phyloP scores from a whole-genome alignment of 2,888 invertebrate genomes.

The Esperia sulphurella region DNA sequence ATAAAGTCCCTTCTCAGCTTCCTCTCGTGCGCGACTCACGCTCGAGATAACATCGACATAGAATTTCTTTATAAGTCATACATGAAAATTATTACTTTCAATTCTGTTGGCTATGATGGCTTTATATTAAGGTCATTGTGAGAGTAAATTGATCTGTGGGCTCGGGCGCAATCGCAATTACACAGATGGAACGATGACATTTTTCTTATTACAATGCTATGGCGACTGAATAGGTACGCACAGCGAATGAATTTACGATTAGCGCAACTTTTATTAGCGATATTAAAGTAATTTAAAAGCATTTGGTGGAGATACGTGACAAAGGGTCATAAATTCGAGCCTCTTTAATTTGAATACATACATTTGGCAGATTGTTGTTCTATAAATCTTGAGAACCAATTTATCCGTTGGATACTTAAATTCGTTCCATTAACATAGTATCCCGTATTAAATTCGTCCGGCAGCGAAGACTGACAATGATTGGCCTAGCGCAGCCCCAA shows the following conservation, averaged over 20 bases:
- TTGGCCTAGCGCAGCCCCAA: conserved; percentile 59
- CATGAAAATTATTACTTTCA: conserved; percentile 65
- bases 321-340: conserved; percentile 35
- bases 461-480: conserved; percentile 64
- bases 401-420: conserved; percentile 57
- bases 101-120: conserved; percentile 52
- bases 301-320: conserved; percentile 16
- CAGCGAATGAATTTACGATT: conserved; percentile 15
- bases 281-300: conserved; percentile 15
- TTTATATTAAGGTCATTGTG: conserved; percentile 72
- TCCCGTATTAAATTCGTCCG: conserved; percentile 57
- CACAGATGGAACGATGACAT: conserved; percentile 39
- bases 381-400: conserved; percentile 62
- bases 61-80: conserved; percentile 66
- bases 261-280: neutral
- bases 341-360: conserved; percentile 43
- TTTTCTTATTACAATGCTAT: conserved; percentile 19
- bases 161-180: conserved; percentile 49
- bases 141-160: conserved; percentile 69
- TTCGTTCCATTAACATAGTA: conserved; percentile 63
- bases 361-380: conserved; percentile 47
- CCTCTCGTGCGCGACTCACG: conserved; percentile 66
- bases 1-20: conserved; percentile 65
- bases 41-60: conserved; percentile 70
- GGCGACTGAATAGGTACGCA: conserved; percentile 1